phyloP scores from a whole-genome alignment of 1,140 invertebrate species.

The Macrobrachium nipponense region DNA sequence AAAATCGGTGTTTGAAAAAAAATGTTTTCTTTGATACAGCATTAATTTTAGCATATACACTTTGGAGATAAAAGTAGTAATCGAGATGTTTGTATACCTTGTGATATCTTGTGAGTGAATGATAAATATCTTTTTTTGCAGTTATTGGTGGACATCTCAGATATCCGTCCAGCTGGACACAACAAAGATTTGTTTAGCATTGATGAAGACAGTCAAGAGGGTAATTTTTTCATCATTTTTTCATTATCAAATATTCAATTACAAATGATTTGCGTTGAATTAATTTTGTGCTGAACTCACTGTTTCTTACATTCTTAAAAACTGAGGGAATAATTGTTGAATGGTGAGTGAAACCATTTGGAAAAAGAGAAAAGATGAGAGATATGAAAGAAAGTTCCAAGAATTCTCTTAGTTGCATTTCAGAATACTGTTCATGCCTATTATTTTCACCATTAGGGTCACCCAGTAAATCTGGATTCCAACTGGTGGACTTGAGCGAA shows the following conservation, averaged over 20 bases:
- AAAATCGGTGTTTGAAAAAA: too few species aligned
- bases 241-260: constrained; percentile 49
- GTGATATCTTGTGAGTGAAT: too few species aligned
- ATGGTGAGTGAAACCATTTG: too few species aligned
- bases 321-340: too few species aligned
- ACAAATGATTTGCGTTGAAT: too few species aligned
- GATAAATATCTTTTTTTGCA: background rate
- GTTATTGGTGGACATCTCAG: constrained; percentile 60
- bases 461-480: constrained; percentile 64
- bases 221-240: constrained; percentile 43
- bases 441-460: constrained; percentile 67
- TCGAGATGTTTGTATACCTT: too few species aligned
- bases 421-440: too few species aligned
- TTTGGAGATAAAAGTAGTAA: too few species aligned
- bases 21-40: too few species aligned
- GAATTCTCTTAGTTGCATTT: too few species aligned
- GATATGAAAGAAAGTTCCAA: constrained; percentile 66
- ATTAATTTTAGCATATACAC: too few species aligned
- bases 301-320: background rate
- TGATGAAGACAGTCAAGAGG: constrained; percentile 70
- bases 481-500: constrained; percentile 64
- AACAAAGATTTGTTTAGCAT: constrained; percentile 70
- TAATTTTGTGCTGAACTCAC: background rate
- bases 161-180: constrained; percentile 69
- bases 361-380: background rate